Conservation (phyloP, 1,140 invertebrate genomes). For the Spodoptera litura region DNA sequence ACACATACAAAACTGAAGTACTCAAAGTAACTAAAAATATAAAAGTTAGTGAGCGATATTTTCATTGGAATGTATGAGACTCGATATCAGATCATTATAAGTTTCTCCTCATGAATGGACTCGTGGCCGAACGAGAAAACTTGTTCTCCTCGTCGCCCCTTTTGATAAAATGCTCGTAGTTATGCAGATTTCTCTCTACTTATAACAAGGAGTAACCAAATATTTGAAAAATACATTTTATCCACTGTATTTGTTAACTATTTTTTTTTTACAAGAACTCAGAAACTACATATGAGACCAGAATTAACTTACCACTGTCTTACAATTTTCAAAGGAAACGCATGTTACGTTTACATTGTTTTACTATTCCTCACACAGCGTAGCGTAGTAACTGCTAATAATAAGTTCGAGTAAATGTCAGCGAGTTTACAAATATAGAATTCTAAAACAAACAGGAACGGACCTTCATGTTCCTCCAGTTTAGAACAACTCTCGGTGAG, state of each 20-base stretch:
- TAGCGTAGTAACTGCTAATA: no score
- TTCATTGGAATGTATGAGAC: conserved; percentile 15
- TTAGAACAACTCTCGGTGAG: no score
- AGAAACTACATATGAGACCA: no score
- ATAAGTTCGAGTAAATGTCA: background rate
- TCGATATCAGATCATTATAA: conserved; percentile 31
- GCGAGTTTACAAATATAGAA: background rate
- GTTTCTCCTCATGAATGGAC: conserved; percentile 18
- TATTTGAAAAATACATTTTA: background rate
- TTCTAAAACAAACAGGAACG: background rate
- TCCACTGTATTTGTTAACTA: no score
- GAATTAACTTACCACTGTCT: no score
- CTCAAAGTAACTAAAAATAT: conserved; percentile 2
- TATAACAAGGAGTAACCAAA: background rate
- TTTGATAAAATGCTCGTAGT: background rate
- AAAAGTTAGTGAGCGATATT: background rate
- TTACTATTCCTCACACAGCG: no score
- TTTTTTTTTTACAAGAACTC: no score
- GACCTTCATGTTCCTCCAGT: background rate
- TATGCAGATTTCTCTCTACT: background rate
- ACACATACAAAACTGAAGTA: background rate
- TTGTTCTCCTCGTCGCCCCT: background rate
- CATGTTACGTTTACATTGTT: no score
- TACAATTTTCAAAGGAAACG: no score
- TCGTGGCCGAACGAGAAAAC: conserved; percentile 17